These are phyloP conservation scores for Lates calcarifer DNA, from an alignment of 2,113 vertebrate genomes.

Conservation along the genomic window DNA sequence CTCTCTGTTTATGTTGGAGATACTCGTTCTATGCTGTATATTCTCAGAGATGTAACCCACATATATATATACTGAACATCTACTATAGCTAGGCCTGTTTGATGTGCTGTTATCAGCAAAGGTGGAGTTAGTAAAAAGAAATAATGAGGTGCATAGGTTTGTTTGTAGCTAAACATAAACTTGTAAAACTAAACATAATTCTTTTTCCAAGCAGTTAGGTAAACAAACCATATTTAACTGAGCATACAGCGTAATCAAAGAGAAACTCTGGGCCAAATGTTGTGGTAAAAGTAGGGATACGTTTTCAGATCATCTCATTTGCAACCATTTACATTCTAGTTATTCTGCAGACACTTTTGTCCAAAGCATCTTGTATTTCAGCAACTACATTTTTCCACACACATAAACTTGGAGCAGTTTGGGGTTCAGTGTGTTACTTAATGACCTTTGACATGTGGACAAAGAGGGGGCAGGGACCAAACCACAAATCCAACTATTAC, in stretches of 20 bases:
- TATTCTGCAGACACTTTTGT: not conserved
- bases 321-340: not conserved
- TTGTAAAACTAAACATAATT: not conserved
- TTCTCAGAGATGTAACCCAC: not conserved
- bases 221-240: conserved; percentile 16
- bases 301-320: not conserved
- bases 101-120: not conserved
- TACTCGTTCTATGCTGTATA: not conserved
- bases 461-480: not conserved
- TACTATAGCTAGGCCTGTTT: not conserved
- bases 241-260: not conserved
- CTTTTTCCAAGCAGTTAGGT: conserved; percentile 15
- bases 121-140: conserved; percentile 16
- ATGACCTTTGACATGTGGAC: not conserved
- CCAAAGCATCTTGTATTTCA: not conserved
- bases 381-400: not conserved
- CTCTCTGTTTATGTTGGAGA: not conserved
- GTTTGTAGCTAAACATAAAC: too few relatives aligned
- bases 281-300: not conserved
- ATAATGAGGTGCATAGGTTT: conserved; percentile 18
- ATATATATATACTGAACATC: not conserved
- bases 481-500: not conserved
- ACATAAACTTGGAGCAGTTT: not conserved
- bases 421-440: not conserved
- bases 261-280: not conserved